Percentiles rank a stretch among this genome's conserved stretches.
Conservation (phyloP, 2,113 vertebrate species). For the Muntiacus muntjak region DNA sequence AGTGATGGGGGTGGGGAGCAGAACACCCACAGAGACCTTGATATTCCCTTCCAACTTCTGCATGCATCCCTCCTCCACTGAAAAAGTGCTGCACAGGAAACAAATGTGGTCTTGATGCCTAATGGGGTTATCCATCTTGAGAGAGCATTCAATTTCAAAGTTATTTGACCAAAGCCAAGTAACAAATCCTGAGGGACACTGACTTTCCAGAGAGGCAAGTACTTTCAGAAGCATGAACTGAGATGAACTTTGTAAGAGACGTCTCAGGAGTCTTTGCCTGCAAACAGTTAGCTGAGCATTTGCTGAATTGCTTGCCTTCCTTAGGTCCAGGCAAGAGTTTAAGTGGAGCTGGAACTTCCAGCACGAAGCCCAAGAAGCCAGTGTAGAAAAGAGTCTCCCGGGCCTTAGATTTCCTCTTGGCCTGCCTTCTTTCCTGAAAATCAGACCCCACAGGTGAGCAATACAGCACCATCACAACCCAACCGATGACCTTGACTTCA, state of each 20-base stretch:
- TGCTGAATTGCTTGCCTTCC: not conserved
- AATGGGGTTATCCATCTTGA: not conserved
- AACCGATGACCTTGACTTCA: not conserved
- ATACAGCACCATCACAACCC: not conserved
- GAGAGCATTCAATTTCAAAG: not conserved
- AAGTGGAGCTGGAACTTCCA: fast-evolving
- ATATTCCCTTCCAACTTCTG: not conserved
- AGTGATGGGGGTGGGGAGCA: fast-evolving
- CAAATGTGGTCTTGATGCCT: not conserved
- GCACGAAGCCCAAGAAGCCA: not conserved
- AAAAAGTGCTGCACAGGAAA: constrained; percentile 11
- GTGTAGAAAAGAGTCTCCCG: too few relatives aligned
- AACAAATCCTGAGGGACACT: not conserved
- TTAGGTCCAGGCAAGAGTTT: not conserved
- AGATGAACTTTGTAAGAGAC: not conserved
- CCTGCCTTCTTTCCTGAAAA: not conserved
- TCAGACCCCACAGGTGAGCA: too few relatives aligned
- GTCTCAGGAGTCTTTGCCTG: not conserved
- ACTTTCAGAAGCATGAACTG: not conserved
- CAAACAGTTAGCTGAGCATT: not conserved
- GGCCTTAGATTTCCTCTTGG: too few relatives aligned
- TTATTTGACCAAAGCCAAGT: constrained; percentile 35
- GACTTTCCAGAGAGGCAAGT: constrained; percentile 22
- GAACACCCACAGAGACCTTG: not conserved
- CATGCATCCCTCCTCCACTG: not conserved